Base-by-base conservation (phyloP, 2,888 invertebrate genomes). In the Himalopsyche kuldschensis region DNA sequence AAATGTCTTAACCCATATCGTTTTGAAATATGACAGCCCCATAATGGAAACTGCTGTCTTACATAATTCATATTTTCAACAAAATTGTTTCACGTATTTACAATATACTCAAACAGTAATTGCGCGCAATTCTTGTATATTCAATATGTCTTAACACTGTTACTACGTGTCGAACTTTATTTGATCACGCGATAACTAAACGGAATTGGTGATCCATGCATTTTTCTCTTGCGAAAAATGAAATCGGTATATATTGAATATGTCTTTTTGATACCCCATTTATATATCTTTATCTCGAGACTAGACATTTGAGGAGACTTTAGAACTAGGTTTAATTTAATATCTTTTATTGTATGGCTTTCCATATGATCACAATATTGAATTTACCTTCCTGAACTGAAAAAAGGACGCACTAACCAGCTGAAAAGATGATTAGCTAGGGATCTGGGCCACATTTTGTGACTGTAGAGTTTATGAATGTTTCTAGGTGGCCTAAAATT, bases 11-110 rank as follows among this genome's bases (percentile, higher is more conserved):
- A 11, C 20, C 47, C 78, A 55, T 78, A 79, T 83, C 24, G 78
- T 47, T 85, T 83, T 79, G 80, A 81, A 79, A 77, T 76, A 78
- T 48, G 78, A 82, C 81, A 84, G 79, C 32, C 17, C 41, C 10
- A 5, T 17, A 10, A 15, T 69, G 55, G 81, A 47, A 20, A 41
- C 20, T 15, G 27, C 55, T 77, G 41, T 35, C 82, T 81, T 83
- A 85, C 80, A 82, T 84, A 84, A 84, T 81, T 24, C 31, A 31
- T 78, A 10, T 32, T 48, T 69, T 69, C 69, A 69, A 27, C 15
- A 69, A 27, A 69, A 27, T 69, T 69, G 69, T 69, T 27, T 69
- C 27, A 69, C 20, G 11, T 69, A 27, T 24, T 69, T 69, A 27
- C 69, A 11, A 11, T 69, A 69, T 69, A 69, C 69, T 41, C 41